Base-by-base conservation (phyloP, 2,888 invertebrate genomes). In the Limnephilus rhombicus region DNA sequence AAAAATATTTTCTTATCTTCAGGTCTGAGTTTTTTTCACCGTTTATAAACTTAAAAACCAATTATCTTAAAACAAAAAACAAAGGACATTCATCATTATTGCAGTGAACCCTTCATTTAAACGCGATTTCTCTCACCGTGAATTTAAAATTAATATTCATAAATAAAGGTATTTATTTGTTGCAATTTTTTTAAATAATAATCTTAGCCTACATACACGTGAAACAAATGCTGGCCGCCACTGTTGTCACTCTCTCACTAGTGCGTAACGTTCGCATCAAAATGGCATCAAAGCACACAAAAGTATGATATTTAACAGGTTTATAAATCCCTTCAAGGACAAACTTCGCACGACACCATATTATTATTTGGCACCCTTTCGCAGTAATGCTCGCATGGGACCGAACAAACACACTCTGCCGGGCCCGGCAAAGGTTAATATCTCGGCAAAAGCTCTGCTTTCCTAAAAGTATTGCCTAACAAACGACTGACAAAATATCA, bases 401-500 rank as follows among this genome's bases (percentile, higher is more conserved):
- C 34, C 34, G 4, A 34, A 82, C 29, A 82, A 82, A 82, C 18
- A 31, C 81, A 34, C 68, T 82, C 53, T 68, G 15, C 88, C 31
- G 11, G n/a, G 24, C 37, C 15, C 68, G 53, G 68, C 29, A 88
- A 68, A 68, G 88, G 88, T 68, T 88, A 88, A 53, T 88, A 31
- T 88, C 45, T 85, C 37, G 18, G 68, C 45, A 88, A 88, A 31
- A 31, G 88, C 53, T 29, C 68, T 68, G 88, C 49, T 24, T 88
- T 68, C 53, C 68, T 53, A 34, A 53, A 88, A 88, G 88, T 53
- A 88, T 89, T 82, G 45, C 68, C 31, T 90, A 85, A 45, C 88
- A 91, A 88, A 89, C 89, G 83, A 89, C 82, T 37, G 88, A 91
- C 81, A 91, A 91, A 88, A 89, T 80, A 88, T 91, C 81, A 81